Evolutionary conservation across 2,797 vertebrate species (phyloP), one percentile per base, ranked within the genome.

Genomic region (Meriones psammophilus): DNA sequence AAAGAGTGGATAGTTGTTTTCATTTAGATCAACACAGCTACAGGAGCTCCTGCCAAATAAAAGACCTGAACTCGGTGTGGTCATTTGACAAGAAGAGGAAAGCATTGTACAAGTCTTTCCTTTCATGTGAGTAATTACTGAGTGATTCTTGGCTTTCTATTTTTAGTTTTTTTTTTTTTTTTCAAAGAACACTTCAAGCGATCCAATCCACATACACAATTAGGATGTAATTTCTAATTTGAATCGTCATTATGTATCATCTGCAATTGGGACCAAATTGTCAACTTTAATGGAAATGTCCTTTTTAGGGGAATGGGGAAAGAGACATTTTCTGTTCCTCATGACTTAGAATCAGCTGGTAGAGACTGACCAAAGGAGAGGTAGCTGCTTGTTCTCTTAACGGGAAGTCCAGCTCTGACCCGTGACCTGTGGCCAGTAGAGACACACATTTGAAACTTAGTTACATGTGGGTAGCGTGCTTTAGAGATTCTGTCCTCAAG

Each of bases 241-340:
- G 79, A 97, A 54, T 88, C n/a, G 46, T 91, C 54, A 79, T 76
- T 42, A 56, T 10, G 20, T 74, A 39, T 93, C 76, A 85, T 58
- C 77, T 39, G 18, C 88, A 90, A 30, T 96, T 94, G 88, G 85
- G 96, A 92, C 92, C 68, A 90, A 96, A 91, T 84, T 85, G 95
- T 73, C 74, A 42, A 71, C 91, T 93, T 95, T 91, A 90, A 93
- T 94, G 76, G 36, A 68, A 91, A 87, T 87, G 74, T 66, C 68
- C 81, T 83, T 4, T 87, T 54, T 36, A 8, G 39, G 39, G 42
- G 14, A 3, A 56, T 22, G 26, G 83, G n/a, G 60, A 92, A 91
- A 95, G 54, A 64, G 91, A 62, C 79, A 71, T 86, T 81, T 91
- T 79, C 54, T 62, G 24, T 77, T 95, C 56, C 24, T 60, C 0